Conservation (phyloP, 1,140 invertebrate species). For the Leptestheria dahalacensis region DNA sequence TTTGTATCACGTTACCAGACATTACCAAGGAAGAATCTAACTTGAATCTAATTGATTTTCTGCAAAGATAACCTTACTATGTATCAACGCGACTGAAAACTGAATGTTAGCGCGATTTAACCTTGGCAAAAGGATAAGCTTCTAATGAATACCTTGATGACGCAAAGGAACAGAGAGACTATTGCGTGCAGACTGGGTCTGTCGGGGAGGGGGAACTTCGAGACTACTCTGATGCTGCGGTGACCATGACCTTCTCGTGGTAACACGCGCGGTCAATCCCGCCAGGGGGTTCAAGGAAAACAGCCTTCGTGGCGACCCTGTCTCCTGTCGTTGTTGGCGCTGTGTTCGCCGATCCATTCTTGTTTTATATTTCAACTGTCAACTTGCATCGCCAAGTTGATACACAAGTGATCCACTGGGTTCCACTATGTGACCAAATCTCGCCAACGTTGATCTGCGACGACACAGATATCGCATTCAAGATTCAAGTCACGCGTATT, state of each 20-base stretch:
- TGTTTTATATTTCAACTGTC: background rate
- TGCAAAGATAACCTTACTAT: too few species aligned
- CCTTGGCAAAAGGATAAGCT: too few species aligned
- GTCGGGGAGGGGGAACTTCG: slow-evolving; percentile 12
- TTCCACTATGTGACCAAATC: too few species aligned
- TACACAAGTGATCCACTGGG: too few species aligned
- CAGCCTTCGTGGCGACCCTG: background rate
- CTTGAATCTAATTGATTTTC: too few species aligned
- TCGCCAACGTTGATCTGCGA: too few species aligned
- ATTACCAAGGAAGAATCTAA: too few species aligned
- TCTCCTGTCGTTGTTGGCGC: background rate
- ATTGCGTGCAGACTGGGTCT: slow-evolving; percentile 12
- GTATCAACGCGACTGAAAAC: too few species aligned
- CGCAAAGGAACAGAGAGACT: background rate
- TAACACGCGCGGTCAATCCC: background rate
- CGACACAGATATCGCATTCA: too few species aligned
- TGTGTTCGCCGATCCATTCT: background rate
- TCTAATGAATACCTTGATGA: background rate
- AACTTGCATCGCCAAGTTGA: background rate
- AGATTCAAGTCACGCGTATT: too few species aligned
- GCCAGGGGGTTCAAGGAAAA: background rate
- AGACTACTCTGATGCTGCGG: slow-evolving; percentile 13
- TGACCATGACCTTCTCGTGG: slow-evolving; percentile 8
- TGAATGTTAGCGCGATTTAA: too few species aligned
- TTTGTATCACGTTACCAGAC: too few species aligned